Percentiles rank a stretch among this genome's conserved stretches.
phyloP scores from a whole-genome alignment of 2,888 invertebrate species.

The Anarsia innoxiella region DNA sequence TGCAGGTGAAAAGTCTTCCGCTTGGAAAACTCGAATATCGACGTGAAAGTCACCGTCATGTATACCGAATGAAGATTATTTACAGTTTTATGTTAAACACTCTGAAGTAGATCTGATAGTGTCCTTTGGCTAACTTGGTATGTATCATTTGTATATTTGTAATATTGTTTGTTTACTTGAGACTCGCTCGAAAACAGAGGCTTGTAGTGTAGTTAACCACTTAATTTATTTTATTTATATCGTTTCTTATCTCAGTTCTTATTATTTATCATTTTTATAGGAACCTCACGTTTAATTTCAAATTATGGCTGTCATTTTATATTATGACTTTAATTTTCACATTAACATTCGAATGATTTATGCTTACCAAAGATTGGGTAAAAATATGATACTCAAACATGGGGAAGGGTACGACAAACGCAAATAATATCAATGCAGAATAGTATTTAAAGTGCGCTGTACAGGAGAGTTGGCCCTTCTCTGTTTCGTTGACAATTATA shows the following conservation, averaged over 20 bases:
- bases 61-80: slow-evolving; percentile 26
- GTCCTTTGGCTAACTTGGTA: slow-evolving; percentile 38
- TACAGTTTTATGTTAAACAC: slow-evolving; percentile 36
- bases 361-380: slow-evolving; percentile 28
- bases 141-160: slow-evolving; percentile 12
- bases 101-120: slow-evolving; percentile 56
- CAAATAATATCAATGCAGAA: too few species aligned
- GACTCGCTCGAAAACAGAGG: slow-evolving; percentile 17
- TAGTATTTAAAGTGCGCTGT: too few species aligned
- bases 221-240: slow-evolving; percentile 6
- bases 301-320: too few species aligned
- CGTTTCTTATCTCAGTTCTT: background rate
- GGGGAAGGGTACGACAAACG: slow-evolving; percentile 11
- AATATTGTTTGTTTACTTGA: slow-evolving; percentile 2
- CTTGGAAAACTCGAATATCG: slow-evolving; percentile 72
- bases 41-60: slow-evolving; percentile 55
- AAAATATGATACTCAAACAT: slow-evolving; percentile 22
- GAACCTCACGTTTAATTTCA: too few species aligned
- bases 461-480: too few species aligned
- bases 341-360: slow-evolving; percentile 6
- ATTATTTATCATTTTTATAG: too few species aligned
- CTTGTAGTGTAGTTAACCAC: slow-evolving; percentile 13
- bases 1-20: slow-evolving; percentile 63
- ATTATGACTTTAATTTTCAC: too few species aligned
- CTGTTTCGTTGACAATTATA: too few species aligned